A percentile compares a stretch with the other conserved stretches of the same genome.
phyloP scores from a whole-genome alignment of 2,888 invertebrate genomes.

The Lasioglossum malachurum region DNA sequence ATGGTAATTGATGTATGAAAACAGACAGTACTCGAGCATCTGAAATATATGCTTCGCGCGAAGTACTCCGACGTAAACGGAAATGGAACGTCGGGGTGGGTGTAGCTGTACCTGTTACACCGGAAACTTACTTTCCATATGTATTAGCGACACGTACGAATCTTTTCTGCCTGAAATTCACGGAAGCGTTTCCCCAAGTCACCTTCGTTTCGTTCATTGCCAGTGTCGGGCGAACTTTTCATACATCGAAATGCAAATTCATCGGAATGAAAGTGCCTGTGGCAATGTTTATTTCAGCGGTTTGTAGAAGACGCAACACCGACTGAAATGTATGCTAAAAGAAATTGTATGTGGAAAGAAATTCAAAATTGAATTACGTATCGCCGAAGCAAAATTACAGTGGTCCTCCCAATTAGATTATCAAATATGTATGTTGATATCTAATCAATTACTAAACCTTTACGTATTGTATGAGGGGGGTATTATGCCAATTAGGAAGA shows the following conservation, averaged over 20 bases:
- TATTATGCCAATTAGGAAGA: too few species aligned
- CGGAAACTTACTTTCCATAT: slow-evolving; percentile 48
- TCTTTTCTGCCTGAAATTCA: slow-evolving; percentile 9
- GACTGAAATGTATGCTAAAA: background rate
- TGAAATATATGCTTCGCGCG: slow-evolving; percentile 44
- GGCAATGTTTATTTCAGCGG: background rate
- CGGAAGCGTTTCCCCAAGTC: background rate
- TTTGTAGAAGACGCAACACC: background rate
- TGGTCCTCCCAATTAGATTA: too few species aligned
- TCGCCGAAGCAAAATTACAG: background rate
- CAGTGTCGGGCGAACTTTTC: background rate
- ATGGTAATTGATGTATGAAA: slow-evolving; percentile 34
- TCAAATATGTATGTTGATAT: too few species aligned
- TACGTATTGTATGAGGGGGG: too few species aligned
- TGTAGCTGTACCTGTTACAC: slow-evolving; percentile 9
- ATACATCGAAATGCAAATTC: slow-evolving; percentile 1
- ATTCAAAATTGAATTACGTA: background rate
- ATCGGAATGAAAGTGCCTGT: slow-evolving; percentile 5
- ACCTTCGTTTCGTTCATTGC: background rate
- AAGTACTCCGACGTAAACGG: slow-evolving; percentile 22
- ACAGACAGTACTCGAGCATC: slow-evolving; percentile 46
- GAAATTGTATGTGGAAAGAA: background rate
- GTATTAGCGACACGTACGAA: slow-evolving; percentile 29
- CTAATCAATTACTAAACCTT: too few species aligned
- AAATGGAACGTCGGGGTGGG: slow-evolving; percentile 33